A percentile compares a stretch with the other conserved stretches of the same genome.
Evolutionary conservation across 2,888 invertebrate species (phyloP).

Genomic region (Ochropleura leucogaster): DNA sequence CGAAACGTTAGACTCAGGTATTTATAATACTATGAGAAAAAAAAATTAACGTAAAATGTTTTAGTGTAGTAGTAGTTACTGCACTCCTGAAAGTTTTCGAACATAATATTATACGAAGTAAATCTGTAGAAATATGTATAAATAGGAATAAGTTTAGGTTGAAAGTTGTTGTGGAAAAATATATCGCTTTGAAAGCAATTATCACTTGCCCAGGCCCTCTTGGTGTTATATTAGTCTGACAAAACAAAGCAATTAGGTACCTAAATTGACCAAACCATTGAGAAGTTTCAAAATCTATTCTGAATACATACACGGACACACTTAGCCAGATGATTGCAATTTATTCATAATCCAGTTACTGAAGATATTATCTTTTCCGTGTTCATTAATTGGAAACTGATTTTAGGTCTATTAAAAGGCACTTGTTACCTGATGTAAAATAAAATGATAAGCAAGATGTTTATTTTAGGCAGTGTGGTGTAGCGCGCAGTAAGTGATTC

Average conservation of each 20-base stretch:
- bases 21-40: neutral
- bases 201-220: neutral
- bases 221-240: neutral
- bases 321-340: neutral
- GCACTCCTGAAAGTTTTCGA: no score
- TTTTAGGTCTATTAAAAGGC: slow-evolving; percentile 23
- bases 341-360: neutral
- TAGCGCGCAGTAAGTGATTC: slow-evolving; percentile 64
- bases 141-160: neutral
- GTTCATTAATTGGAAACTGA: slow-evolving; percentile 18
- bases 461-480: slow-evolving; percentile 40
- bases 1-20: neutral
- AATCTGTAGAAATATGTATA: no score
- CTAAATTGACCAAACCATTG: neutral
- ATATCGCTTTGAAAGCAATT: neutral
- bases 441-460: slow-evolving; percentile 60
- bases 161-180: neutral
- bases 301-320: neutral
- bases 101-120: no score
- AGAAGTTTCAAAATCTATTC: neutral
- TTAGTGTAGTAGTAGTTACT: no score
- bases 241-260: neutral
- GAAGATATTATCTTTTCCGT: slow-evolving; percentile 17
- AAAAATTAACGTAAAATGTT: no score
- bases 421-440: slow-evolving; percentile 29